Evolutionary conservation across 37 sponge, comb jelly and placozoan species (phyloP).

Genomic region (Lycopodina hypogea): DNA sequence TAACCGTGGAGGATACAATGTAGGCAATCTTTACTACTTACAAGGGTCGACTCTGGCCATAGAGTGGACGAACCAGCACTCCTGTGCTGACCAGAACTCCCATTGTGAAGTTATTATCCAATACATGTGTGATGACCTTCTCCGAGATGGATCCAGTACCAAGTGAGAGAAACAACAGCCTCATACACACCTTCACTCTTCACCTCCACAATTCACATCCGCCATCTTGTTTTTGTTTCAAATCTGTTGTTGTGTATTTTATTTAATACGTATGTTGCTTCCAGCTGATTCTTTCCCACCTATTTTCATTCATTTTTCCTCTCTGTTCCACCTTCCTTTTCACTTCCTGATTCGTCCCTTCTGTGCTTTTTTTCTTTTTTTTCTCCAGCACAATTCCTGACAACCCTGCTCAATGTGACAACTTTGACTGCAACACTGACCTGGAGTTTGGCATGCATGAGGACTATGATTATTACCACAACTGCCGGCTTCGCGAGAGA

Average conservation of each 20-base stretch:
- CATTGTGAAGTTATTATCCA: constrained; percentile 91
- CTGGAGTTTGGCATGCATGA: constrained; percentile 97
- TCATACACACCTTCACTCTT: too few relatives aligned
- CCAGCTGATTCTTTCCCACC: not conserved
- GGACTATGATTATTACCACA: constrained; percentile 83
- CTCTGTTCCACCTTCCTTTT: not conserved
- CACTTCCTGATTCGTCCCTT: not conserved
- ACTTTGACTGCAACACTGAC: constrained; percentile 89
- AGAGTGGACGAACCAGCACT: constrained; percentile 99
- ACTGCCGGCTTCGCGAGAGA: constrained; percentile 76
- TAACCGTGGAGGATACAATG: constrained; percentile 98
- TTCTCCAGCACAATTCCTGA: constrained; percentile 83
- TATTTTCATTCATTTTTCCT: not conserved
- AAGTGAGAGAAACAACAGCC: constrained; percentile 26
- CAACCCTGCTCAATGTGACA: constrained; percentile 63
- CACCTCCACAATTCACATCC: too few relatives aligned
- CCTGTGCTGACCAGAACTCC: constrained; percentile 93
- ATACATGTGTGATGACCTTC: constrained; percentile 89
- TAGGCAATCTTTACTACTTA: constrained; percentile 95
- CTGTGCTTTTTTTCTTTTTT: not conserved
- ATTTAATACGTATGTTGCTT: not conserved
- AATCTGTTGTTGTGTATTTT: too few relatives aligned
- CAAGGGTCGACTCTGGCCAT: constrained; percentile 75
- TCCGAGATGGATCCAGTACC: constrained; percentile 93
- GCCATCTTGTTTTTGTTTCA: too few relatives aligned